These are phyloP conservation scores for Tragulus kanchil DNA, from an alignment of 2,113 vertebrate genomes.

Conservation along the genomic window DNA sequence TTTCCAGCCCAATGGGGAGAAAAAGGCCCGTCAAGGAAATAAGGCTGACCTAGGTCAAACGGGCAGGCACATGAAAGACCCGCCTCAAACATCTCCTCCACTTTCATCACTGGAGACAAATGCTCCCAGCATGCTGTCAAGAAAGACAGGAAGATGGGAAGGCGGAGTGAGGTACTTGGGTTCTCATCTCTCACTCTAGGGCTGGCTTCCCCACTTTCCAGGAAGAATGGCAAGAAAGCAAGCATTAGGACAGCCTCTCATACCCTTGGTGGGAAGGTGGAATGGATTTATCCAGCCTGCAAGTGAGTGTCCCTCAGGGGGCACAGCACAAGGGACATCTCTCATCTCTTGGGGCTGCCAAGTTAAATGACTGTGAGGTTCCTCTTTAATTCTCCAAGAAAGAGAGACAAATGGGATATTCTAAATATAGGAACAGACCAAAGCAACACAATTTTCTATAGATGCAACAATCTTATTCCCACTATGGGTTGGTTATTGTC, in stretches of 20 bases:
- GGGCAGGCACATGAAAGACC: no score
- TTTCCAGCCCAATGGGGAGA: not conserved
- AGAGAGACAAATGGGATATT: constrained; percentile 4
- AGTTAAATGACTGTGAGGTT: not conserved
- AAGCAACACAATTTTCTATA: not conserved
- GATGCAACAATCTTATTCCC: not conserved
- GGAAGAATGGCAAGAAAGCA: not conserved
- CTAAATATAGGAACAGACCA: not conserved
- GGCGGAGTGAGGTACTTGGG: not conserved
- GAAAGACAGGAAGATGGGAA: not conserved
- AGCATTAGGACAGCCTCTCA: not conserved
- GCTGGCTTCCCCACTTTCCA: not conserved
- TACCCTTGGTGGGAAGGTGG: no score
- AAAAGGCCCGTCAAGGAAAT: not conserved
- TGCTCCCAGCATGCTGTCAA: not conserved
- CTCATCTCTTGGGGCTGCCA: not conserved
- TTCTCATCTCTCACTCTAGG: not conserved
- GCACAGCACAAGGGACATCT: not conserved
- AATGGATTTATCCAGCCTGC: not conserved
- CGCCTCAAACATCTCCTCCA: not conserved
- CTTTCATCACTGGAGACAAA: not conserved
- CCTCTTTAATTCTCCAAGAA: not conserved
- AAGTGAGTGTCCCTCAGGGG: not conserved
- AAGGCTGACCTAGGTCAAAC: not conserved
- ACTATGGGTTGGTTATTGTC: not conserved